phyloP scores from a whole-genome alignment of 2,797 vertebrate genomes.

The Pseudocheirus occidentalis region DNA sequence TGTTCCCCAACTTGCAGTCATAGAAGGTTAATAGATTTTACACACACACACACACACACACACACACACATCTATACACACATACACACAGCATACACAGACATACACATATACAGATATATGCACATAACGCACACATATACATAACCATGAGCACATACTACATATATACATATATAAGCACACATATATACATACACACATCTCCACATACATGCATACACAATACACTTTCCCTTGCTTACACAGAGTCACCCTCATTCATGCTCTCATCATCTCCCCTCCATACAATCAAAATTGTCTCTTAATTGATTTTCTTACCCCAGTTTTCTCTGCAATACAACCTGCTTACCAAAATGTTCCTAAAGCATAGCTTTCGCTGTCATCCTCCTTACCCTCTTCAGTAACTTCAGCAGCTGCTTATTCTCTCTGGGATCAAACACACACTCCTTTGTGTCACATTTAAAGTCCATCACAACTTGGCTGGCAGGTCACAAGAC shows the following conservation, averaged over 20 bases:
- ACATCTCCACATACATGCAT: not conserved
- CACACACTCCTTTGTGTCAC: not conserved
- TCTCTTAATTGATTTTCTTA: not conserved
- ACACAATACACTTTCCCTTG: not conserved
- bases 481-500: not conserved
- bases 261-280: not conserved
- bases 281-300: not conserved
- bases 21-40: not conserved
- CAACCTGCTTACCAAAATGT: not conserved
- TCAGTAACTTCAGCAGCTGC: not conserved
- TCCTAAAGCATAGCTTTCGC: not conserved
- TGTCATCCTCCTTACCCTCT: not conserved
- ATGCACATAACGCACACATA: too few species aligned
- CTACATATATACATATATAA: not conserved
- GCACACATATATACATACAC: not conserved
- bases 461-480: not conserved
- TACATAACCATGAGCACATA: too few species aligned
- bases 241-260: not conserved
- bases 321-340: not conserved
- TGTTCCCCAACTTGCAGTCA: not conserved
- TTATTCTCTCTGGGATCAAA: not conserved
- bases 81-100: too few species aligned
- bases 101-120: too few species aligned
- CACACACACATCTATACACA: not conserved
- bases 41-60: not conserved